Evolutionary conservation across 2,888 invertebrate species (phyloP).

Genomic region (Amblyteles armatorius): DNA sequence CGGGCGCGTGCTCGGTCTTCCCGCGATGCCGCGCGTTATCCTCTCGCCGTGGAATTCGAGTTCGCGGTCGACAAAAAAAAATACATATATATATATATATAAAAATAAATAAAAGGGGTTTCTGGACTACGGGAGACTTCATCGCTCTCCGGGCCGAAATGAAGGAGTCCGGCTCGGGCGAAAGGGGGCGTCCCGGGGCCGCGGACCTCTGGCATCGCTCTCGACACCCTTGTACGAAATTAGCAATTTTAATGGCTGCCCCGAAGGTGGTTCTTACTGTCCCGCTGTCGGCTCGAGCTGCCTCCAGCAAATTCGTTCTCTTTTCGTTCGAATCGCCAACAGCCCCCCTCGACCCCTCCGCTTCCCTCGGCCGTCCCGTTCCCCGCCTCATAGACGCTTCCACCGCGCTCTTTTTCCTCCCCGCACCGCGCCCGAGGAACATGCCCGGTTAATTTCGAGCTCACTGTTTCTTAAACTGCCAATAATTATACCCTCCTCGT

Average conservation of each 20-base stretch:
- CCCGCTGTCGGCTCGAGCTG: constrained; percentile 41
- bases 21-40: background rate
- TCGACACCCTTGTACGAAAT: constrained; percentile 75
- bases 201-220: constrained; percentile 50
- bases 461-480: background rate
- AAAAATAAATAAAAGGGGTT: background rate
- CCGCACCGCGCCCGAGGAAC: no score
- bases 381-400: background rate
- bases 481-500: background rate
- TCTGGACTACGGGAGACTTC: background rate
- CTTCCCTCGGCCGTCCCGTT: background rate
- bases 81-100: no score
- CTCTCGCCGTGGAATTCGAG: constrained; percentile 2
- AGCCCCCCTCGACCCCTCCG: background rate
- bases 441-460: no score
- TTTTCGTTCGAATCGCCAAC: constrained; percentile 3
- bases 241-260: constrained; percentile 78
- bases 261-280: constrained; percentile 56
- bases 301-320: constrained; percentile 41
- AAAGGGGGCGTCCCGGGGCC: constrained; percentile 16
- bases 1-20: constrained; percentile 20
- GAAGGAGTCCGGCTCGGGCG: constrained; percentile 52
- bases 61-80: background rate
- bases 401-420: no score
- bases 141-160: constrained; percentile 17